Conservation (phyloP, 2,113 vertebrate species). For the Bubo bubo region DNA sequence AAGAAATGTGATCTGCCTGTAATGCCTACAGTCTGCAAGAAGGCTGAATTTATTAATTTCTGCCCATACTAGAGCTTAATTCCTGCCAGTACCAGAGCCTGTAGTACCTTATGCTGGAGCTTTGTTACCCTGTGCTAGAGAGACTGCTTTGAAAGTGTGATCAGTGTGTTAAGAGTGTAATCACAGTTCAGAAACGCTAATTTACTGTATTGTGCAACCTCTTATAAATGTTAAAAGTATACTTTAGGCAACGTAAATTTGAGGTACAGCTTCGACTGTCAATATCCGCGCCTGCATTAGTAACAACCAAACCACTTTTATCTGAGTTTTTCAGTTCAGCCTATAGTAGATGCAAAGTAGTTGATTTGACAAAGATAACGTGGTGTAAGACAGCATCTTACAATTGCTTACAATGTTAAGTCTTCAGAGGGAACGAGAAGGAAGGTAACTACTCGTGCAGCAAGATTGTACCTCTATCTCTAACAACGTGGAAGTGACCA, state of each 20-base stretch:
- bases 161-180: neutral
- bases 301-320: neutral
- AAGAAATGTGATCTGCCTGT: neutral
- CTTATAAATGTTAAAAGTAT: neutral
- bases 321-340: neutral
- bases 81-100: neutral
- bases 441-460: neutral
- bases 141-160: neutral
- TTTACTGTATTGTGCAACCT: neutral
- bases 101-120: neutral
- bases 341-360: neutral
- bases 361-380: neutral
- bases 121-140: neutral
- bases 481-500: neutral
- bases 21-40: neutral
- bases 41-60: neutral
- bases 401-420: neutral
- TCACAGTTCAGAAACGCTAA: neutral
- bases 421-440: neutral
- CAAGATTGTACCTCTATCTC: neutral
- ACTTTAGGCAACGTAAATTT: neutral
- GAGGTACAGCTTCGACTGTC: neutral
- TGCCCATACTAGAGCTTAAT: neutral
- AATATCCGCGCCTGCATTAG: neutral
- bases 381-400: neutral